phyloP scores from a whole-genome alignment of 2,113 vertebrate species.

The Pygoscelis adeliae region DNA sequence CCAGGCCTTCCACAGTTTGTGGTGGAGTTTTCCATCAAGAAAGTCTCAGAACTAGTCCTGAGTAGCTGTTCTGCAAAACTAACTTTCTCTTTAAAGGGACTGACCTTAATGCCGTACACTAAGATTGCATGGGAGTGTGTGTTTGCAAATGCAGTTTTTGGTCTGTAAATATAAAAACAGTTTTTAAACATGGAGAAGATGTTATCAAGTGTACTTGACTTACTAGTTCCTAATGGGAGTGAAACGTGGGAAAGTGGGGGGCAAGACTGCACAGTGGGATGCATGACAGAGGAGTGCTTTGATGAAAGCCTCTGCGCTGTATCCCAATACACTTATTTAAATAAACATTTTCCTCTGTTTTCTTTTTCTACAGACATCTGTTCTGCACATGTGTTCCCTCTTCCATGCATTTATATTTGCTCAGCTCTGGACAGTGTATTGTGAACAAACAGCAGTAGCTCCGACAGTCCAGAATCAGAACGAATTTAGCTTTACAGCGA shows the following conservation, averaged over 20 bases:
- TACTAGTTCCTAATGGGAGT: neutral
- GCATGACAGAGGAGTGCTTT: neutral
- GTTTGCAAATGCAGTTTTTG: neutral
- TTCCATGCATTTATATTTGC: conserved; percentile 99
- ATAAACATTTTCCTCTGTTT: neutral
- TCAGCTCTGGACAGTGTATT: conserved; percentile 98
- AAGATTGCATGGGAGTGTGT: neutral
- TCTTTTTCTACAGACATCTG: conserved; percentile 86
- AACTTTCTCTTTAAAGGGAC: neutral
- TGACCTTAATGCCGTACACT: neutral
- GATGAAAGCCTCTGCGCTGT: neutral
- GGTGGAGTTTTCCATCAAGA: neutral
- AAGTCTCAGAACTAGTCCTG: neutral
- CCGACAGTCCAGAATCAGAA: conserved; percentile 91
- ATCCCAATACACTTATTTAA: neutral
- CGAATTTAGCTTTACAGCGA: conserved; percentile 92
- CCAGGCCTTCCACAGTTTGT: neutral
- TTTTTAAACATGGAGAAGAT: neutral
- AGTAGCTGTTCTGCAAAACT: neutral
- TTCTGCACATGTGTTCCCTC: conserved; percentile 98
- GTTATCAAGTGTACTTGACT: neutral
- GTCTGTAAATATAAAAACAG: neutral
- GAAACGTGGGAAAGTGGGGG: neutral
- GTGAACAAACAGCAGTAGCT: conserved; percentile 92
- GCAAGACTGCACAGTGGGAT: neutral